Base-by-base conservation (phyloP, 2,113 vertebrate genomes). In the Microtus richardsoni region DNA sequence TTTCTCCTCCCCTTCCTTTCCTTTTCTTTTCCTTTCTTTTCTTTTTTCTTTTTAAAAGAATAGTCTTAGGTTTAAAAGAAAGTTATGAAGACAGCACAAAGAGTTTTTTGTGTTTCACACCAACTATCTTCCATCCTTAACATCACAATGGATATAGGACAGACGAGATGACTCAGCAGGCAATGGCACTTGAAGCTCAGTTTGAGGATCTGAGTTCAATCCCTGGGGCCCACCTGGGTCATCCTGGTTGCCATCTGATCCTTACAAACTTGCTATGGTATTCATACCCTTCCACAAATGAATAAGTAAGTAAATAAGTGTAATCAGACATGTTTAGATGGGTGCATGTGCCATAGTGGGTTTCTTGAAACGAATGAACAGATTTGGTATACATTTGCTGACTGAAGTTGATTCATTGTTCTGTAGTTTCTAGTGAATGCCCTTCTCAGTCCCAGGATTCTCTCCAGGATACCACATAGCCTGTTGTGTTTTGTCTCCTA, bases 1-100 rank as follows among this genome's bases (percentile, higher is more conserved):
- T 16, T 4, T 17, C 54, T 4, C 16, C 54, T 19, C 52, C 17
- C 3, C 17, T 73, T 2, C 54, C 54, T 1, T 19, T 21, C 54
- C 17, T 17, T 19, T 58, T 3, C 54, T 16, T 17, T 54, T 17
- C 16, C 17, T 58, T 58, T 19, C 16, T 19, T 58, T 58, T 58
- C 54, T 58, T 58, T 5, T 58, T 58, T 58, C 17, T 49, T 78
- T 8, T 78, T 78, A 21, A 8, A 52, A 58, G n/a, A 95, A 60
- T 16, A 83, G 36, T 89, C 88, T 91, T 83, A 88, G 14, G 84
- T 77, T 95, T 95, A 80, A 54, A 85, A 62, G 85, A 91, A 91
- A 95, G 44, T 70, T 80, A 28, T 44, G 52, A 77, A 60, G 90
- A 36, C 19, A 52, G 85, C 49, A 54, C n/a, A 80, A 44, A 86